Evolutionary conservation across 1,140 invertebrate species (phyloP), one percentile per base, ranked within the genome.

Genomic region (Aphaenogaster floridana): DNA sequence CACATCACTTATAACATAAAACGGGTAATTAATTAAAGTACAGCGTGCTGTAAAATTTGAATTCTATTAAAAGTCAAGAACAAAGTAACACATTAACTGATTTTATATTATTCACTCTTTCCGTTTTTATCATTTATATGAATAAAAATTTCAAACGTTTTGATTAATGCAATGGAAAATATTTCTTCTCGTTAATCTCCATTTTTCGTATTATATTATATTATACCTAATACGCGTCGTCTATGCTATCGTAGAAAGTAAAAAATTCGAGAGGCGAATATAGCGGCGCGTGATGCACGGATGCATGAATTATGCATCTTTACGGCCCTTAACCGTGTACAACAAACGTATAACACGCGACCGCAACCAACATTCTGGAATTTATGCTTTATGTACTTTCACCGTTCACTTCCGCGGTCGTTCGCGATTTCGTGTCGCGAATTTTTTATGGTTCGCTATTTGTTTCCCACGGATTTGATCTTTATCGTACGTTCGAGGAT

Each of bases 361-460:
- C 28, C 69, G 80, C 54, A 50, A 28, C 54, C 54, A 84, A 39
- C 80, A 39, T 84, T 86, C 76, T 81, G 69, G 69, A 85, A 52
- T 86, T 90, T 86, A 89, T 81, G 71, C 69, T 83, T 89, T 86
- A 88, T 89, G 68, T 74, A 89, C 88, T 89, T 89, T 90, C 84
- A 89, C 85, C 88, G 59, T 89, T 90, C 72, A 84, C 89, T 87
- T 90, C 80, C 84, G 61, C 52, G 68, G 21, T 8, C n/a, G 54
- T 76, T 74, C n/a, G 50, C 78, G 54, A 84, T 84, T 61, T 61
- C 52, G 52, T 74, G 42, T 76, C 54, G n/a, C n/a, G 21, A 8
- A 74, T 74, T 61, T 76, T 84, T 84, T 21, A 74, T 8, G 42
- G 13, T 28, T 34, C 21, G 42, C n/a, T 50, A 39, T 61, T 84